These are phyloP conservation scores for Myotis planiceps DNA, from an alignment of 2,797 vertebrate genomes.

Conservation along the genomic window DNA sequence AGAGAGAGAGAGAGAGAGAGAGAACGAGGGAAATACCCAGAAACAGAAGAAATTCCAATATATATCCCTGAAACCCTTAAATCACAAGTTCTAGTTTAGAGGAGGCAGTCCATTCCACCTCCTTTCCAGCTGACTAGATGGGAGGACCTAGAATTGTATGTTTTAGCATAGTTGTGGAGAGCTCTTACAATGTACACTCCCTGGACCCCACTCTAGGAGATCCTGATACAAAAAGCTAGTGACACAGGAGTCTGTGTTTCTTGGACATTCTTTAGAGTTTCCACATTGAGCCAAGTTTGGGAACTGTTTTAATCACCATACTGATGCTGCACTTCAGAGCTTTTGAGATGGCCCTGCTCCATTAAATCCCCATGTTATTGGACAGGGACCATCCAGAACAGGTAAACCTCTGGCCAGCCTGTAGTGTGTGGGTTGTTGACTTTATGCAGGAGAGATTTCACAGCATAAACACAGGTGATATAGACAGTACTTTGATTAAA, in stretches of 20 bases:
- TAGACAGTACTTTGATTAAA: too few relatives aligned
- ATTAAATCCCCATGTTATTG: background rate
- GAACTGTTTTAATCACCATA: background rate
- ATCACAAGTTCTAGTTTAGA: background rate
- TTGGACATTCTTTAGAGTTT: background rate
- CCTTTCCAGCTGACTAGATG: background rate
- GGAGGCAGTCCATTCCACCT: background rate
- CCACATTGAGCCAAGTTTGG: background rate
- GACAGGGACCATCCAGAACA: too few relatives aligned
- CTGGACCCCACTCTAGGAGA: background rate
- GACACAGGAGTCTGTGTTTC: background rate
- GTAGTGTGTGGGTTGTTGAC: too few relatives aligned
- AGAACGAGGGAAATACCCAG: background rate
- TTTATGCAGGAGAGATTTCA: too few relatives aligned
- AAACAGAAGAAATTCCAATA: background rate
- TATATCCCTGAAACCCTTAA: background rate
- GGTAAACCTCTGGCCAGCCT: too few relatives aligned
- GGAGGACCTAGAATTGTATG: background rate
- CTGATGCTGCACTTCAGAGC: background rate
- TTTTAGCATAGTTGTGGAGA: background rate
- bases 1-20: too few relatives aligned
- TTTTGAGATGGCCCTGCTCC: background rate
- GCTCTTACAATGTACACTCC: background rate
- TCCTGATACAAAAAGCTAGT: background rate
- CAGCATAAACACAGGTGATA: too few relatives aligned